Base-by-base conservation (phyloP, 2,888 invertebrate species). In the Chalcis sispes region DNA sequence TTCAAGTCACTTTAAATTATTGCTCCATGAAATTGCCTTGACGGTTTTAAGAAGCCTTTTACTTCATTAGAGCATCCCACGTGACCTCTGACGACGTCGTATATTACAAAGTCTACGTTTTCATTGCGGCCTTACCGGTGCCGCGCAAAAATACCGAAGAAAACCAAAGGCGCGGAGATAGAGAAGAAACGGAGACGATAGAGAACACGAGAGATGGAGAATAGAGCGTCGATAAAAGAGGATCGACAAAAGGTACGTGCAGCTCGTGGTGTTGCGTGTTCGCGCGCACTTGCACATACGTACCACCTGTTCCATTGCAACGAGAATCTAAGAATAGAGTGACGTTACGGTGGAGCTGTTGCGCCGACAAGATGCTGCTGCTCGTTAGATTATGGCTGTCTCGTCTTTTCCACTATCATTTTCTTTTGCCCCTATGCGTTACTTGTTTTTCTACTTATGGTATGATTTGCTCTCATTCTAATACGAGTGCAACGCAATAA, bases 301-400 rank as follows among this genome's bases (percentile, higher is more conserved):
- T 77, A 81, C 86, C 87, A 86, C 85, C 87, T 87, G 86, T 84
- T 84, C 81, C 83, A 83, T 85, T 84, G 81, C 83, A 83, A 59
- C 7, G 46, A 50, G 40, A 42, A 84, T 82, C 85, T 86, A 85
- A 85, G 86, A 85, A 86, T 87, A 87, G 87, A 83, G 83, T 80
- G 82, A 81, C 80, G 82, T 78, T 80, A 81, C 80, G 78, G 76
- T 54, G 62, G 7, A 13, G 74, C 46, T 56, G 59, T 77, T 72
- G 71, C 77, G 78, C 79, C 76, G 75, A 78, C 80, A 80, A 80
- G 80, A 81, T 80, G 80, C 79, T 80, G 79, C 71, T 27, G 80
- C 79, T 80, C 80, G 81, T 82, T 79, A 79, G 81, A 80, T 80
- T 79, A 81, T 79, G 65, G 77, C 72, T 70, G 61, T 76, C 65